Evolutionary conservation across 2,797 vertebrate genomes (phyloP), one percentile per base, ranked within the genome.

Genomic region (Xerus rutilus): DNA sequence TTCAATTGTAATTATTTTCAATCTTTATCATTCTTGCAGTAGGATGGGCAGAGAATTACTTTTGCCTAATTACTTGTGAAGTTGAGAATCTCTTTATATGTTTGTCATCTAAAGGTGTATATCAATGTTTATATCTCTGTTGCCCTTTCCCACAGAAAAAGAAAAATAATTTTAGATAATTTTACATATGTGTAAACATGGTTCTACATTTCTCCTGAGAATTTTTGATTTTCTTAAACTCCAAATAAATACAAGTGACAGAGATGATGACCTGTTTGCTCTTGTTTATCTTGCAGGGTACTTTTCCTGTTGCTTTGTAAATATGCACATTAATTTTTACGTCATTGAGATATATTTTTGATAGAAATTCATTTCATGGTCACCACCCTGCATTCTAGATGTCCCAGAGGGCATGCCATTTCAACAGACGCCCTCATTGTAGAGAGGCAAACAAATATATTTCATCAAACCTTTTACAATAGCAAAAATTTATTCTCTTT

Each of bases 351-450:
- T 39, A 8, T n/a, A 20, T 54, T 88, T 93, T 96, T 93, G 52
- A 85, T 49, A 70, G 77, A 72, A 96, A 94, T 93, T 96, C 49
- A 92, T 92, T 93, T 97, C 72, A 17, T 57, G 39, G 35, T 84
- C 13, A 81, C n/a, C 64, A 72, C 21, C 23, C 30, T 86, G 76
- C 14, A 35, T 81, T 95, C 65, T 83, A 35, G 52, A 74, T 72
- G 20, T 73, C 78, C 30, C 43, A 79, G 52, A 94, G 32, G 23
- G 76, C 32, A 39, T 65, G 30, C 15, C 3, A 30, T 72, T 88
- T 73, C n/a, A 54, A 17, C 7, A 39, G 28, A 5, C 5, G 47
- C 14, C 39, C 21, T 59, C 32, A 30, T 8, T 86, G 5, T 45
- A 62, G 25, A 76, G n/a, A 43, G 79, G 82, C 23, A 91, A 70